Percentiles rank a stretch among this genome's conserved stretches.
These are phyloP conservation scores for Pleuronectes platessa DNA, from an alignment of 2,113 vertebrate genomes.

Conservation along the genomic window DNA sequence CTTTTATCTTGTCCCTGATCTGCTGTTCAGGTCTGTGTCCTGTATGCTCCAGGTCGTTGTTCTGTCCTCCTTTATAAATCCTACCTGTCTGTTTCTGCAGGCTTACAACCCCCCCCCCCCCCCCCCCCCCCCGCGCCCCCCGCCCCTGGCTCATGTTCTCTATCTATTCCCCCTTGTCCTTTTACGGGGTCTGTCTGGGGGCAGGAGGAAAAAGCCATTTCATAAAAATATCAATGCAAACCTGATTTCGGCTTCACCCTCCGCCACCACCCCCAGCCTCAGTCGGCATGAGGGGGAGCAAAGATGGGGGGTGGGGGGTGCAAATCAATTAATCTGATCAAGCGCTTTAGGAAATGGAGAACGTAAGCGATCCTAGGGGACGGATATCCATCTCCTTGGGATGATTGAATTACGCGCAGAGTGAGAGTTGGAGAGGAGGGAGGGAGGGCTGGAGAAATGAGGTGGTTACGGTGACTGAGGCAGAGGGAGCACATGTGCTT, in stretches of 20 bases:
- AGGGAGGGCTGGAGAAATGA: slow-evolving; percentile 67
- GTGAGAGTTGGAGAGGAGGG: slow-evolving; percentile 69
- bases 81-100: slow-evolving; percentile 46
- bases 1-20: slow-evolving; percentile 59
- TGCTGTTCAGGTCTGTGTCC: slow-evolving; percentile 49
- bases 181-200: slow-evolving; percentile 61
- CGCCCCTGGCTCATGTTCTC: slow-evolving; percentile 37
- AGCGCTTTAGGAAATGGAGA: slow-evolving; percentile 87
- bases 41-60: slow-evolving; percentile 58
- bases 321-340: slow-evolving; percentile 89
- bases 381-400: slow-evolving; percentile 84
- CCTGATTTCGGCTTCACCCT: slow-evolving; percentile 66
- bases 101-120: slow-evolving; percentile 12
- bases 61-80: slow-evolving; percentile 62
- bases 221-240: slow-evolving; percentile 86
- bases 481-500: slow-evolving; percentile 62
- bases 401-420: slow-evolving; percentile 85
- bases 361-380: slow-evolving; percentile 84
- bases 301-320: slow-evolving; percentile 33
- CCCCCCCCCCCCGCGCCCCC: neutral
- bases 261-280: slow-evolving; percentile 46
- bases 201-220: slow-evolving; percentile 74
- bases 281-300: slow-evolving; percentile 38
- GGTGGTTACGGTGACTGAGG: slow-evolving; percentile 69
- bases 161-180: slow-evolving; percentile 69